Base-by-base conservation (phyloP, 2,113 vertebrate species). In the Xyrauchen texanus region DNA sequence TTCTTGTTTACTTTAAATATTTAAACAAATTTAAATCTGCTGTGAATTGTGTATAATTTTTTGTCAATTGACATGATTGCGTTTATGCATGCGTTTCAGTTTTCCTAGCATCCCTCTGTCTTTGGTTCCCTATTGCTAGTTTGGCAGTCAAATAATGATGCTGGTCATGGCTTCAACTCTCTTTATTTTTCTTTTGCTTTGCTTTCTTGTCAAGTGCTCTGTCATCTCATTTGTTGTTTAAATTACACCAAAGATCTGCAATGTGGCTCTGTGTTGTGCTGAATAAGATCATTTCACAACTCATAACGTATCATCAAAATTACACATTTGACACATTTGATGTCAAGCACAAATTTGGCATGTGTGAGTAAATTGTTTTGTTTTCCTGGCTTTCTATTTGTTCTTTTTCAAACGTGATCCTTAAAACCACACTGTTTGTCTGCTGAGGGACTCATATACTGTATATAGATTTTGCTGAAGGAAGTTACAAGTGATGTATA, bases 401-500 rank as follows among this genome's bases (percentile, higher is more conserved):
- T 61, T 67, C 46, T 8, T 15, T 42, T 34, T 34, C 21, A 34
- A 34, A 73, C 53, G 61, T 57, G 45, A 57, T 70, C 70, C 76
- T 61, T 60, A 11, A 79, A 84, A 84, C 76, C 77, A 72, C 68
- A 46, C 71, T 67, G 64, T 65, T 77, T 21, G 70, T 64, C 52
- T 53, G 61, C 53, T 82, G 16, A 71, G 75, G 65, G 8, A 66
- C 9, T 64, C 73, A 74, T 79, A 34, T 34, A 34, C 21, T 34
- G 21, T 34, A 34, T 34, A 64, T 85, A 69, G 81, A 67, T 68
- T 81, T 34, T 11, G 42, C 21, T 72, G 52, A 76, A 84, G 76
- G 81, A 79, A 79, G 82, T 83, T 73, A 65, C 64, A 79, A 11
- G 34, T 72, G 77, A 80, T 64, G 21, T 69, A 83, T 55, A 13